These are phyloP conservation scores for Drosophila pseudoananassae DNA, from an alignment of 1,140 invertebrate species.

Conservation along the genomic window DNA sequence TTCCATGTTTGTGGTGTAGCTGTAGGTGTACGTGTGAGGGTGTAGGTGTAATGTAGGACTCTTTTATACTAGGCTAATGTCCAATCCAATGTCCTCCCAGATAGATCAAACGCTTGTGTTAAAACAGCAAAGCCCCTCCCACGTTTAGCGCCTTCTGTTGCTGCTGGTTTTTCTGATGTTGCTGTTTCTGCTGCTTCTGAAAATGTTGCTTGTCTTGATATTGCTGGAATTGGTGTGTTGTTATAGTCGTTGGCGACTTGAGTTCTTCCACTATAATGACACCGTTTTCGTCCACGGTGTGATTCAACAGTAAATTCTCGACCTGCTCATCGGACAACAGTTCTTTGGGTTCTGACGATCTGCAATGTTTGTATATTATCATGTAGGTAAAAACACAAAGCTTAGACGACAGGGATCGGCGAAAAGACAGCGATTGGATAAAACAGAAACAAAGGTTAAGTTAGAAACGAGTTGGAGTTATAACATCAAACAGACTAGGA, in stretches of 20 bases:
- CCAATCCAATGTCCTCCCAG: no score
- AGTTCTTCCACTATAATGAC: conserved; percentile 79
- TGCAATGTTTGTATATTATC: conserved; percentile 63
- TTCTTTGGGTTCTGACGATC: conserved; percentile 82
- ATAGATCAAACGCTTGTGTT: conserved; percentile 13
- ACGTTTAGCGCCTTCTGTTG: conserved; percentile 60
- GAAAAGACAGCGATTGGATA: not conserved
- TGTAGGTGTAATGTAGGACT: not conserved
- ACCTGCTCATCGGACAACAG: conserved; percentile 83
- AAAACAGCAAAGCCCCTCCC: conserved; percentile 63
- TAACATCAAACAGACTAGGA: not conserved
- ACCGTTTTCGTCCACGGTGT: conserved; percentile 76
- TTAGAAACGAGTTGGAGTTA: not conserved
- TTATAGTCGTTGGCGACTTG: conserved; percentile 71
- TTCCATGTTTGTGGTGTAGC: conserved; percentile 9
- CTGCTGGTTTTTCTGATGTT: conserved; percentile 44
- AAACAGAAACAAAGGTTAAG: not conserved
- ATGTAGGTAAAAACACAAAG: conserved; percentile 6
- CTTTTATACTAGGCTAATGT: not conserved
- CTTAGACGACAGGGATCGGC: conserved; percentile 1
- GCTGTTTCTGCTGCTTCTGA: conserved; percentile 50
- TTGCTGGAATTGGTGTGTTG: conserved; percentile 56
- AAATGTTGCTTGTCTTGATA: conserved; percentile 40
- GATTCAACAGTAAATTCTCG: conserved; percentile 83
- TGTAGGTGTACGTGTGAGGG: not conserved